Evolutionary conservation across 2,797 vertebrate species (phyloP).

Genomic region (Lagorchestes hirsutus): DNA sequence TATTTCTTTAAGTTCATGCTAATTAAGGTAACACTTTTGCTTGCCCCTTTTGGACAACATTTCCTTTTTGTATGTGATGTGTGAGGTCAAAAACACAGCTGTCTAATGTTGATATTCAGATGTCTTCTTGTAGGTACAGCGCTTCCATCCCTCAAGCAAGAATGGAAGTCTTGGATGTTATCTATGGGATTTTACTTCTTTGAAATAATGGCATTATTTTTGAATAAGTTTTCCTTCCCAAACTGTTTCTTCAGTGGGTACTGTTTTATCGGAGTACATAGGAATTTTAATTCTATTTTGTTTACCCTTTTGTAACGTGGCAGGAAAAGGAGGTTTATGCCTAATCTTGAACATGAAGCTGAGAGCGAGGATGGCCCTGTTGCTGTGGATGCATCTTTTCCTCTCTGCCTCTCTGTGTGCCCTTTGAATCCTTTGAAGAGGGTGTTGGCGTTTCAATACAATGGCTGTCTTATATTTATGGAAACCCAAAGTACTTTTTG

Average conservation of each 20-base stretch:
- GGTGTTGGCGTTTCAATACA: slow-evolving; percentile 56
- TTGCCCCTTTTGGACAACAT: neutral
- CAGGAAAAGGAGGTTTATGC: neutral
- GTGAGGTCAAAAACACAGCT: neutral
- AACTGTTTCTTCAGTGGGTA: neutral
- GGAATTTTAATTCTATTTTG: slow-evolving; percentile 20
- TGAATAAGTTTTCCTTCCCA: neutral
- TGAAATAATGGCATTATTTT: neutral
- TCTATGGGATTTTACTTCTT: neutral
- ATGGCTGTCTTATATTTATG: slow-evolving; percentile 59
- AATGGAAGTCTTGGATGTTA: neutral
- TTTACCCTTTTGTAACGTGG: neutral
- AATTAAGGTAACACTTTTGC: neutral
- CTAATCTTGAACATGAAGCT: neutral
- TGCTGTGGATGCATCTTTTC: neutral
- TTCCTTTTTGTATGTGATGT: slow-evolving; percentile 5
- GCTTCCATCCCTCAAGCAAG: neutral
- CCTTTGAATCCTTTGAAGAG: slow-evolving; percentile 24
- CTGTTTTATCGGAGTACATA: slow-evolving; percentile 36
- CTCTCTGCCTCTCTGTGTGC: neutral
- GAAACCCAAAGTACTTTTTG: slow-evolving; percentile 63
- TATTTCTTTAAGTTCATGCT: neutral
- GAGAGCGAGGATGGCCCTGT: fast-evolving
- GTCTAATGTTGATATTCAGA: neutral
- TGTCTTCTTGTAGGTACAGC: neutral